Evolutionary conservation across 2,888 invertebrate species (phyloP), one percentile per base, ranked within the genome.

Genomic region (Ophion ellenae): DNA sequence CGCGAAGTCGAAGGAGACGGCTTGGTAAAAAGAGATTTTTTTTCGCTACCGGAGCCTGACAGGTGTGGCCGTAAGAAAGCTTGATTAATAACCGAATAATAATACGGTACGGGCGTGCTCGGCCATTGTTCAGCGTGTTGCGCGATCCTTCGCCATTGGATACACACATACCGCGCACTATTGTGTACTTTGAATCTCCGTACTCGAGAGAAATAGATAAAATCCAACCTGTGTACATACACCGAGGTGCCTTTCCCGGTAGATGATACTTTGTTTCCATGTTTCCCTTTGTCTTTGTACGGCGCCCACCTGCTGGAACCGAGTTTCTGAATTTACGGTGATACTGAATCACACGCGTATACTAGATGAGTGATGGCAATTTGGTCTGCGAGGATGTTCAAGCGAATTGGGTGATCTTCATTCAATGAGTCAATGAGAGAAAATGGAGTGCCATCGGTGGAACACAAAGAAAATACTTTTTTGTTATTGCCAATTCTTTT

Each of bases 71-170:
- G 87, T 88, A 91, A 92, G 90, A 91, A 92, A 91, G 89, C 89
- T 91, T 93, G 93, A 93, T 93, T 93, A 92, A 93, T 92, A 92
- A 92, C 91, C 88, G 90, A 91, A 90, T 92, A 93, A 93, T 93
- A 92, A 93, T 89, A 92, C 85, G 87, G 71, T 45, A 76, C 82
- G 45, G 83, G 81, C 78, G 69, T 82, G 85, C 88, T 88, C 86
- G 87, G 87, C 87, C 88, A 87, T 89, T 88, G 78, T 81, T 84
- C 78, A 36, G 81, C 70, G 85, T 20, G 64, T 61, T 66, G 47
- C 45, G 57, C 53, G 57, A 70, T 32, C 20, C 67, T 66, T 70
- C 67, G 64, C 53, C 47, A n/a, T 53, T 61, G 61, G 70, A 67
- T 67, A 47, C 57, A 36, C 45, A 57, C 59, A 40, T 70, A 45